Percentiles rank a stretch among this genome's conserved stretches.
These are phyloP conservation scores for Pseudomugil tenellus DNA, from an alignment of 2,797 vertebrate genomes.

Conservation along the genomic window DNA sequence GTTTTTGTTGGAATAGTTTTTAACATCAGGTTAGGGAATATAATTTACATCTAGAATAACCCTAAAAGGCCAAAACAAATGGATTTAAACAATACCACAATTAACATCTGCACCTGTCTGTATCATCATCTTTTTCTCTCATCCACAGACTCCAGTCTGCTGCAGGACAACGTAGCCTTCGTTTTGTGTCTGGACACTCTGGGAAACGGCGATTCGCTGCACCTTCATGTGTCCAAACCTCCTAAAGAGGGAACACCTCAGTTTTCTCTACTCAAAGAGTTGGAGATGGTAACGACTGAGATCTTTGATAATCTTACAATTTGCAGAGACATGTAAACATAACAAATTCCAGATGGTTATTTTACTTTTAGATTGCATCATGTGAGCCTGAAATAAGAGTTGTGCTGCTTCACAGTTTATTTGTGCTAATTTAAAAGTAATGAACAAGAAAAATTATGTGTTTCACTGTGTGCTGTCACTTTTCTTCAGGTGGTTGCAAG, in stretches of 20 bases:
- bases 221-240: conserved; percentile 97
- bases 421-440: neutral
- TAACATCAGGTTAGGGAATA: neutral
- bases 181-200: conserved; percentile 96
- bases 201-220: conserved; percentile 87
- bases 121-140: too few species aligned
- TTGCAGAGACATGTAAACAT: neutral
- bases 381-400: neutral
- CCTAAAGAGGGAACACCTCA: conserved; percentile 95
- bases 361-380: neutral
- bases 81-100: too few species aligned
- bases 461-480: neutral
- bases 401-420: neutral
- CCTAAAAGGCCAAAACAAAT: neutral
- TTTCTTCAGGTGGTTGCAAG: conserved; percentile 82
- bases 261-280: conserved; percentile 89
- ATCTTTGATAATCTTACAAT: neutral
- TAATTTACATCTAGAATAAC: neutral
- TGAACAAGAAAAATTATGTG: too few species aligned
- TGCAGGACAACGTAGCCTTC: conserved; percentile 98
- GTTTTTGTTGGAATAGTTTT: too few species aligned
- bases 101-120: too few species aligned
- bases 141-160: conserved; percentile 91
- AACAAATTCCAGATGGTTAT: neutral
- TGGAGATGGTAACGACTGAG: conserved; percentile 84